Evolutionary conservation across 35 echinoderm and acorn worm species (phyloP), one percentile per base, ranked within the genome.

Genomic region (Apostichopus californicus): DNA sequence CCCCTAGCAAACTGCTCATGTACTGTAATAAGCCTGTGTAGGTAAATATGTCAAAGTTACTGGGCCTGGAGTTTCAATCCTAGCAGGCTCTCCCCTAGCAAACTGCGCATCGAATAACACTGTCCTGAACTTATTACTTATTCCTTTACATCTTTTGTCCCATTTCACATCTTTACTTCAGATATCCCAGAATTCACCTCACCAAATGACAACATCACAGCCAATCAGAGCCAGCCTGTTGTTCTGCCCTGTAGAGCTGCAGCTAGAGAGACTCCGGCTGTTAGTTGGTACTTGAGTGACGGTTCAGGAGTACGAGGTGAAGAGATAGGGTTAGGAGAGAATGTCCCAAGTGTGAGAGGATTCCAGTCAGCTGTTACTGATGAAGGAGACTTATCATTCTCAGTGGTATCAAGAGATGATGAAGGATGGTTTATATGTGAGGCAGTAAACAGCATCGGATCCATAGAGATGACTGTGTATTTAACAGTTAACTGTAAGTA

Each of bases 361-460:
- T 90, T 75, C 6, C 78, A 56, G 68, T 93, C 86, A 13, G 86
- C 77, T 56, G 86, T 98, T 1, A 77, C 84, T 8, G 81, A 72
- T 4, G 90, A 92, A 22, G 96, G 96, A 18, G 72, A 94, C 78
- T 87, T 98, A 20, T 72, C 73, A 18, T 81, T 98, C 58, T 54
- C 15, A 13, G 61, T 57, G 10, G 96, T 98, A 14, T 54, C 63
- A 7, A n/a, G 25, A 55, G 60, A 86, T 65, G 96, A 98, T 34
- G 86, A 94, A 57, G 93, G 94, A 63, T 94, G 90, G 94, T 98
- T 96, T 89, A 18, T 91, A 64, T 98, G 96, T 91, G 86, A 86
- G 25, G 96, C 96, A 54, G 77, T 60, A 1, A 98, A 98, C 73
- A 92, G 66, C 9, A 66, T 90, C 28, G 96, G 86, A 3, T 86